Conservation (phyloP, 2,888 invertebrate species). For the Liopterus haemorrhoidalis region DNA sequence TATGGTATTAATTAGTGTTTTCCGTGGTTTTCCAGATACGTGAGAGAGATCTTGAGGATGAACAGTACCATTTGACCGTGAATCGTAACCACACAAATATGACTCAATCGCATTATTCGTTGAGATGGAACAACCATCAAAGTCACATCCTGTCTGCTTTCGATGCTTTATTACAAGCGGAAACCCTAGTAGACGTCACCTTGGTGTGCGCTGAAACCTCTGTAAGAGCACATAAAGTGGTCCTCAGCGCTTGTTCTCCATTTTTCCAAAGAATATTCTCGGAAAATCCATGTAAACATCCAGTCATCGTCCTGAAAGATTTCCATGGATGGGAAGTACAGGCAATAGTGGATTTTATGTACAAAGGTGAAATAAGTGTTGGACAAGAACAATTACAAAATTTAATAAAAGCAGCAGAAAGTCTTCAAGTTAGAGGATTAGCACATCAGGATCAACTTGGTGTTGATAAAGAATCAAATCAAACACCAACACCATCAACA, state of each 20-base stretch:
- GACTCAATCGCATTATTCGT: conserved; percentile 76
- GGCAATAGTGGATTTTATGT: conserved; percentile 89
- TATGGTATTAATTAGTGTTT: background rate
- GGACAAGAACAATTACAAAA: conserved; percentile 77
- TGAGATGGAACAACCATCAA: conserved; percentile 92
- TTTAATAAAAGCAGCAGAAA: conserved; percentile 82
- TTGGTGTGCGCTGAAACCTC: conserved; percentile 81
- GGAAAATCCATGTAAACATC: conserved; percentile 90
- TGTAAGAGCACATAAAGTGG: conserved; percentile 85
- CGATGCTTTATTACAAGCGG: conserved; percentile 80
- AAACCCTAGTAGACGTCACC: conserved; percentile 84
- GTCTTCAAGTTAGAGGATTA: conserved; percentile 74
- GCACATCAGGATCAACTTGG: conserved; percentile 52
- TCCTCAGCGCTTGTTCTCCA: conserved; percentile 82
- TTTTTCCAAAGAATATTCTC: conserved; percentile 84
- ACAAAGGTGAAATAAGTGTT: conserved; percentile 86
- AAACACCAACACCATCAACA: conserved; percentile 45
- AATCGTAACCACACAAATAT: conserved; percentile 31
- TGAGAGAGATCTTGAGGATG: too few relatives aligned
- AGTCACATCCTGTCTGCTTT: conserved; percentile 81
- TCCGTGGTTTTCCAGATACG: background rate
- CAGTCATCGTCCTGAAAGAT: conserved; percentile 86
- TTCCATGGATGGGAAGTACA: conserved; percentile 84
- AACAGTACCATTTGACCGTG: conserved; percentile 13
- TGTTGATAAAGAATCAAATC: conserved; percentile 41